These are phyloP conservation scores for Ochotona curzoniae DNA, from an alignment of 2,113 vertebrate genomes.

Conservation along the genomic window DNA sequence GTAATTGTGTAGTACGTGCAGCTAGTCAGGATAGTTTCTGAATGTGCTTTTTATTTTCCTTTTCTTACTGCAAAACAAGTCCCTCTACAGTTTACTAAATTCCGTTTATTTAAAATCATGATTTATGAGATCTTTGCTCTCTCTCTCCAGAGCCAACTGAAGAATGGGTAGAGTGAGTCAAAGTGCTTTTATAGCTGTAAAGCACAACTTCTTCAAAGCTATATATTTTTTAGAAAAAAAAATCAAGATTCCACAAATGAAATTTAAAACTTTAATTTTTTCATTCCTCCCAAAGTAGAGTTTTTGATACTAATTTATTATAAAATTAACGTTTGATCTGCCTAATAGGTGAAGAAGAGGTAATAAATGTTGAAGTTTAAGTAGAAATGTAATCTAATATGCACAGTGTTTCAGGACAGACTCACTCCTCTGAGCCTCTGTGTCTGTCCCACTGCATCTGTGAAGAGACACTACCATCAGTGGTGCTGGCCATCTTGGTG, in stretches of 20 bases:
- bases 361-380: background rate
- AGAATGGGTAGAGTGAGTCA: background rate
- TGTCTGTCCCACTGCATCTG: background rate
- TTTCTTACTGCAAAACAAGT: background rate
- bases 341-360: background rate
- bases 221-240: background rate
- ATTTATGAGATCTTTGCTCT: background rate
- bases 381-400: constrained; percentile 10
- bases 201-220: constrained; percentile 30
- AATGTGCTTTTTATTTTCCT: background rate
- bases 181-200: constrained; percentile 20
- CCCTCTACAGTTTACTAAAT: background rate
- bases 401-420: background rate
- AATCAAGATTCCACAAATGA: background rate
- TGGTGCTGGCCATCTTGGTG: background rate
- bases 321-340: background rate
- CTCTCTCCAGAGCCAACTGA: background rate
- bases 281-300: background rate
- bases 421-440: background rate
- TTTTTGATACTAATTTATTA: constrained; percentile 41
- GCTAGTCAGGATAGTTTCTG: background rate
- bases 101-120: constrained; percentile 5
- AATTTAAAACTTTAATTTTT: constrained; percentile 45
- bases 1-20: background rate
- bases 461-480: background rate